Conservation (phyloP, 2,797 vertebrate species). For the Coilia nasus region DNA sequence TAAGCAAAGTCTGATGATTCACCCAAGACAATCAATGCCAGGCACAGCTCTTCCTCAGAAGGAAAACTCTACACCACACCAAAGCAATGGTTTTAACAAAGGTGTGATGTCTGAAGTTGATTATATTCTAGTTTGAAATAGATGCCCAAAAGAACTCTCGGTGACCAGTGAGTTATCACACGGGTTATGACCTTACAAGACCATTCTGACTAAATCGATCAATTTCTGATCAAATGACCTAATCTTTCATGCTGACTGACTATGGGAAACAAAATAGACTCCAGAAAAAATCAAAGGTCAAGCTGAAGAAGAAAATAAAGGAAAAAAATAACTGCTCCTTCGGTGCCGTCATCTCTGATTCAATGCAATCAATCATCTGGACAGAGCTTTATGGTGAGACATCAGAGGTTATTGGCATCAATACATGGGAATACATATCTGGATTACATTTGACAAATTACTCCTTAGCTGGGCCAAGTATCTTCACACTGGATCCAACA, state of each 20-base stretch:
- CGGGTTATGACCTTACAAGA: not conserved
- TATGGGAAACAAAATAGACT: not conserved
- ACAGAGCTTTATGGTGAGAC: not conserved
- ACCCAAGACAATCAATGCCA: not conserved
- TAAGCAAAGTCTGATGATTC: conserved; percentile 3
- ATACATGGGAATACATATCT: not conserved
- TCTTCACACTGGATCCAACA: conserved; percentile 4
- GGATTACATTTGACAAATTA: conserved; percentile 1
- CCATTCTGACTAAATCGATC: not conserved
- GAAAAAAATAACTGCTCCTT: not conserved
- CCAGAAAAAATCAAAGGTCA: not conserved
- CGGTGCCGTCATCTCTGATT: not conserved
- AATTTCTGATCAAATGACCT: not conserved
- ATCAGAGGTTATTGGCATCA: not conserved
- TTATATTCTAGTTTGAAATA: no score
- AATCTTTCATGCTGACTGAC: not conserved
- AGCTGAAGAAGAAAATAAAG: not conserved
- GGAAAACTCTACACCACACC: not conserved
- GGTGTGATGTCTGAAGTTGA: no score
- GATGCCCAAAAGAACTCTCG: not conserved
- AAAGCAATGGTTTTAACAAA: no score
- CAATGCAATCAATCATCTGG: not conserved
- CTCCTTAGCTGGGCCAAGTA: not conserved
- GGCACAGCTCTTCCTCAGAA: not conserved
- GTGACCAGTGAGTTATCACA: not conserved